Conservation (phyloP, 2,888 invertebrate species). For the Phalera bucephala region DNA sequence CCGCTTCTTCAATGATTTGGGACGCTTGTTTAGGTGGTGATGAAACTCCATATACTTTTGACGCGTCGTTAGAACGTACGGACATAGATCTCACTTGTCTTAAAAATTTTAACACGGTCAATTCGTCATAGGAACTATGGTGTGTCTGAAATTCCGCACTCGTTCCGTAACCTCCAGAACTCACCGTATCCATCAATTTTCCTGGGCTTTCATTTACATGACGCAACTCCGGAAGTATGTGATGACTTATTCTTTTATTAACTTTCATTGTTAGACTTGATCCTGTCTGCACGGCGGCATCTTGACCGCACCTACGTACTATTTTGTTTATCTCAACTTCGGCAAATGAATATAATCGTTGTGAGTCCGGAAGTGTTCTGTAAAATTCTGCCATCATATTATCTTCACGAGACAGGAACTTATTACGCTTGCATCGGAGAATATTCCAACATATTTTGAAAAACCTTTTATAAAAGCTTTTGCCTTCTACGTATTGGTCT, state of each 20-base stretch:
- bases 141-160: conserved; percentile 12
- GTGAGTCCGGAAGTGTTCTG: conserved; percentile 8
- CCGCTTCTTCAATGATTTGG: not conserved
- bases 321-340: conserved; percentile 55
- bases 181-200: not conserved
- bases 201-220: not conserved
- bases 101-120: conserved; percentile 51
- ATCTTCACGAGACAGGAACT: conserved; percentile 8
- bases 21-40: not conserved
- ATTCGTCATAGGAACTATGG: conserved; percentile 37
- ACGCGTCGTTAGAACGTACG: not conserved
- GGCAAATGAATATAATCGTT: conserved; percentile 48
- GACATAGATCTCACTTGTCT: conserved; percentile 36
- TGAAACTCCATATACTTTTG: not conserved
- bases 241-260: not conserved
- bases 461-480: conserved; percentile 13
- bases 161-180: not conserved
- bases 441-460: conserved; percentile 16
- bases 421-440: conserved; percentile 25
- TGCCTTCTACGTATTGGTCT: conserved; percentile 7
- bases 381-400: conserved; percentile 8
- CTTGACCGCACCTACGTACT: conserved; percentile 14
- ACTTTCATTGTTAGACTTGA: conserved; percentile 50
- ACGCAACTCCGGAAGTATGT: not conserved
- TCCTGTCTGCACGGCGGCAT: conserved; percentile 60